Evolutionary conservation across 2,888 invertebrate species (phyloP), one percentile per base, ranked within the genome.

Genomic region (Hecatera dysodea): DNA sequence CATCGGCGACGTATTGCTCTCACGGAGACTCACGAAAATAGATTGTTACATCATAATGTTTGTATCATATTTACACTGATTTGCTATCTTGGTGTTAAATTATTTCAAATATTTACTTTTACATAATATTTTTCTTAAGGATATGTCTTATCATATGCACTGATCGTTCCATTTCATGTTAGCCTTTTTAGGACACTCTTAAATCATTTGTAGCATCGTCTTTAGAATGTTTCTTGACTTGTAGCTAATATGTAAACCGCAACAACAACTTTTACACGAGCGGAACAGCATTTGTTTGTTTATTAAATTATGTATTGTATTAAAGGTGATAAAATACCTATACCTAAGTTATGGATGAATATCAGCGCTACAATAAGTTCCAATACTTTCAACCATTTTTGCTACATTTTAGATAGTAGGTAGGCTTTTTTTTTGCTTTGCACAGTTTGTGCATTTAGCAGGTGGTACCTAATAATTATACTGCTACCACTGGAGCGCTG

Each of bases 71-170:
- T 65, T 27, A 52, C 33, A 12, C 50, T 44, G 19, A 52, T 33
- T 57, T 29, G 64, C 29, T 62, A 44, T 71, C 76, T 76, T 75
- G 11, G 17, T 75, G 33, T 75, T 66, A 52, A 19, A 36, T 75
- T 19, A 39, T n/a, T 67, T 24, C 44, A 71, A 76, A 53, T 67
- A 67, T 44, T 67, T 75, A 67, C 36, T 53, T 52, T 22, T 11
- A n/a, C 19, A n/a, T 11, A 33, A 36, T 36, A 22, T 0, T 6
- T 75, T 65, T 27, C 15, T 22, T 36, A 8, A 27, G 12, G 5
- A 67, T 6, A 36, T 12, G 12, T 52, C 27, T 53, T 1, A 36
- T 52, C 12, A 11, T 36, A 52, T 75, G 42, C 2, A 48, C 17
- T 33, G 42, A 50, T 75, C 11, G 24, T 75, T 27, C 3, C 15